These are phyloP conservation scores for Himantopus leucocephalus DNA, from an alignment of 2,113 vertebrate species.

Conservation along the genomic window DNA sequence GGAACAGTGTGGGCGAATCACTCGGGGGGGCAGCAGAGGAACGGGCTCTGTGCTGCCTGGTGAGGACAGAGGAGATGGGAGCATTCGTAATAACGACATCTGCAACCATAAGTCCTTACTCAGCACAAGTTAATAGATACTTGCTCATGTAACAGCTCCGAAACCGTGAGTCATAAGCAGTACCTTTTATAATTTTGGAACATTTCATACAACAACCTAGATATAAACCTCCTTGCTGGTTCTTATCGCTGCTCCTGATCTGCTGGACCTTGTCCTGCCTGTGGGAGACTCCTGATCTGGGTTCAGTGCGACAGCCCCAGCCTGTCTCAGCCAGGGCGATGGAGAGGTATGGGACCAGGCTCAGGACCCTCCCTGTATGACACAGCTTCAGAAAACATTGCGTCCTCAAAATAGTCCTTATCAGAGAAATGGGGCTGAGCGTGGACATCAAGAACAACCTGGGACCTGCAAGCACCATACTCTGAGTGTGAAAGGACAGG, in stretches of 20 bases:
- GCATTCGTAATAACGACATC: not conserved
- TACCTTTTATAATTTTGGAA: constrained; percentile 37
- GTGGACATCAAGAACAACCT: not conserved
- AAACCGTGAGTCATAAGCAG: constrained; percentile 27
- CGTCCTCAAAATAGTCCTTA: not conserved
- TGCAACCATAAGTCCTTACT: constrained; percentile 27
- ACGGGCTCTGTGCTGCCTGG: not conserved
- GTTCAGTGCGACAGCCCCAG: not conserved
- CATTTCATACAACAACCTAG: not conserved
- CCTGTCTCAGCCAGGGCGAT: not conserved
- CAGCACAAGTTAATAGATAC: constrained; percentile 46
- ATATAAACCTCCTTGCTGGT: not conserved
- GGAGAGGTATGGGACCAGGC: not conserved
- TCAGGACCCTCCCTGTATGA: not conserved
- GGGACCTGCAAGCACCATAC: not conserved
- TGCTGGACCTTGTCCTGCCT: not conserved
- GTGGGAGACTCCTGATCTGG: not conserved
- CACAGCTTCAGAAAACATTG: not conserved
- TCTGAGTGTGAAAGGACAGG: not conserved
- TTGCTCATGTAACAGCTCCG: constrained; percentile 22
- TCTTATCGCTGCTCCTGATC: not conserved
- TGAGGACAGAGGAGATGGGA: not conserved
- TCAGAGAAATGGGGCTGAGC: not conserved
- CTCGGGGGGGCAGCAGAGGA: not conserved
- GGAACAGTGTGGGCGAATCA: not conserved